Evolutionary conservation across 2,113 vertebrate species (phyloP), one percentile per base, ranked within the genome.

Genomic region (Erythrocebus patas): DNA sequence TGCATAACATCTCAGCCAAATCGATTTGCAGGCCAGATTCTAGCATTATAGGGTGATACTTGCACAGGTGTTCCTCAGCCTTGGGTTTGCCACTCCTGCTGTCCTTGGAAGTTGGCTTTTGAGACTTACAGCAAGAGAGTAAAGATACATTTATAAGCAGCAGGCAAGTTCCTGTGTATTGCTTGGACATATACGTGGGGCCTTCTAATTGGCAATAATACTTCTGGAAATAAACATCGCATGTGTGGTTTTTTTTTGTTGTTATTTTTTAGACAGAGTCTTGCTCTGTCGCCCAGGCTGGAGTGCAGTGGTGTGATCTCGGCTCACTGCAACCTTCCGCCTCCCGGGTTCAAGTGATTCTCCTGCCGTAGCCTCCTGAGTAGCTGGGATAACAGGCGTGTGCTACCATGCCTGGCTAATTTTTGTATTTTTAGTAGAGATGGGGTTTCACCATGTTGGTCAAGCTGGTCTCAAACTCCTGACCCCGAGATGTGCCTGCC

Each of bases 151-250:
- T 96, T 78, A 86, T 38, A 96, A 96, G 95, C 90, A 96, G 95
- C 90, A 98, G 12, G 13, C 13, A 79, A 35, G 23, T 90, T 83
- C 25, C 75, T 40, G 12, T 25, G n/a, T 32, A 50, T 84, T 96
- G 92, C 66, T 78, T 38, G 64, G 61, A 91, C 85, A 76, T 82
- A 20, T 97, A 96, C 98, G 66, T 94, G 97, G 97, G 98, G 72
- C 43, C 96, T 98, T 98, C 97, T 97, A 89, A 94, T 95, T 75
- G 93, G 93, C 92, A 89, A 73, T 94, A 23, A 81, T 96, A 97
- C 92, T 80, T 94, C 94, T 80, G 91, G 89, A 92, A 98, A 94
- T 97, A 97, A 97, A 95, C 90, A 32, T 38, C 9, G 4, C 17
- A 35, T 40, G 70, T 23, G n/a, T 72, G 70, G 2, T 11, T 18